phyloP scores from a whole-genome alignment of 2,113 vertebrate genomes.

The Brachirus orientalis region DNA sequence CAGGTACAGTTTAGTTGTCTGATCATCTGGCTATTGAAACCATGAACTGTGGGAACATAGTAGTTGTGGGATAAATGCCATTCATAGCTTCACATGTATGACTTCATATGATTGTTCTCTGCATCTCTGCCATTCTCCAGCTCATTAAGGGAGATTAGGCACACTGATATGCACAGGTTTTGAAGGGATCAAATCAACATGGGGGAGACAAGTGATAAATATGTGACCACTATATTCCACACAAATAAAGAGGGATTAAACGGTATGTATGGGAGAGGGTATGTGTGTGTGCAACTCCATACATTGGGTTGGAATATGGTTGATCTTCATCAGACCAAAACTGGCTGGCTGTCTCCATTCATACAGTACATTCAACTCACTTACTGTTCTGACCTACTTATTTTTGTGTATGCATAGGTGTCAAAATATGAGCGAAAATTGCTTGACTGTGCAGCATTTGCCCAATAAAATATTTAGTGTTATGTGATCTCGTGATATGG shows the following conservation, averaged over 20 bases:
- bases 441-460: no score
- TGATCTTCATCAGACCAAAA: no score
- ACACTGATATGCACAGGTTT: conserved; percentile 22
- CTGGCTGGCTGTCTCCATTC: no score
- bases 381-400: no score
- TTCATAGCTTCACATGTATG: conserved; percentile 55
- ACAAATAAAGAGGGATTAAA: background rate
- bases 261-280: background rate
- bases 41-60: conserved; percentile 61
- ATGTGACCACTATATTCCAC: background rate
- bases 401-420: no score
- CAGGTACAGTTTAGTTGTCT: conserved; percentile 31
- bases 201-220: conserved; percentile 16
- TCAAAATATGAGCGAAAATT: no score
- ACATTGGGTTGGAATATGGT: no score
- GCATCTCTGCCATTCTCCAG: background rate
- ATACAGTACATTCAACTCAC: no score
- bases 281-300: background rate
- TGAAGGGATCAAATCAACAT: background rate
- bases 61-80: conserved; percentile 26
- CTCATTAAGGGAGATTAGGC: conserved; percentile 18
- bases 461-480: no score
- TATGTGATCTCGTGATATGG: no score
- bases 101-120: conserved; percentile 34
- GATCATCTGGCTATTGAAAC: conserved; percentile 39